Percentiles rank a stretch among this genome's conserved stretches.
Evolutionary conservation across 2,888 invertebrate genomes (phyloP).

Genomic region (Stratiomys singularior): DNA sequence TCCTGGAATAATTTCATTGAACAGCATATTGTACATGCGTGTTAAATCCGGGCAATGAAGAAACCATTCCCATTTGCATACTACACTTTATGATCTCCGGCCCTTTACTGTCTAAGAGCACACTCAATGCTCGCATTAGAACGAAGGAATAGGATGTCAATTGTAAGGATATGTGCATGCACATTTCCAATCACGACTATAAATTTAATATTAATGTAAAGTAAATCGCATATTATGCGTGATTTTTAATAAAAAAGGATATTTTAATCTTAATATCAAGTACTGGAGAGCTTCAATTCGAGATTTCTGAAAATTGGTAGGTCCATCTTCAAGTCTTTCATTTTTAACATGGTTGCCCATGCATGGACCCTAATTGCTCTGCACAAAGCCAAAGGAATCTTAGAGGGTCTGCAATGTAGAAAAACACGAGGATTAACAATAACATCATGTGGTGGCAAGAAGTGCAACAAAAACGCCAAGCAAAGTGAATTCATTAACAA

Average conservation of each 20-base stretch:
- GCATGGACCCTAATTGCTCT: background rate
- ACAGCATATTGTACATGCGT: conserved; percentile 43
- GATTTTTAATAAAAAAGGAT: too few relatives aligned
- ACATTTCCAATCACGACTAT: background rate
- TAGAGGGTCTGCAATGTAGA: background rate
- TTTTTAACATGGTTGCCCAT: too few relatives aligned
- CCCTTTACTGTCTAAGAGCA: conserved; percentile 9
- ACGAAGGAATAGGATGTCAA: background rate
- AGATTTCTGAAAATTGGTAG: too few relatives aligned
- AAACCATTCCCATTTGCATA: conserved; percentile 39
- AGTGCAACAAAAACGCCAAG: conserved; percentile 7
- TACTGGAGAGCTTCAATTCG: too few relatives aligned
- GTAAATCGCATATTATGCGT: too few relatives aligned
- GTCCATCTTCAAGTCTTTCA: too few relatives aligned
- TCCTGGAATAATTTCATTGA: conserved; percentile 44
- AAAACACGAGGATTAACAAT: background rate
- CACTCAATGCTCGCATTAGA: background rate
- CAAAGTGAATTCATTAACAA: conserved; percentile 34
- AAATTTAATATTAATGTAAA: too few relatives aligned
- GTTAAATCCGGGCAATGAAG: conserved; percentile 27
- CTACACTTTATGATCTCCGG: conserved; percentile 36
- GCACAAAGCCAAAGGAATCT: background rate
- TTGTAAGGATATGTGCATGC: background rate
- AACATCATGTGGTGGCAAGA: conserved; percentile 3
- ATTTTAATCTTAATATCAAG: too few relatives aligned